Evolutionary conservation across 2,797 vertebrate species (phyloP), one percentile per base, ranked within the genome.

Genomic region (Saxicola maurus): DNA sequence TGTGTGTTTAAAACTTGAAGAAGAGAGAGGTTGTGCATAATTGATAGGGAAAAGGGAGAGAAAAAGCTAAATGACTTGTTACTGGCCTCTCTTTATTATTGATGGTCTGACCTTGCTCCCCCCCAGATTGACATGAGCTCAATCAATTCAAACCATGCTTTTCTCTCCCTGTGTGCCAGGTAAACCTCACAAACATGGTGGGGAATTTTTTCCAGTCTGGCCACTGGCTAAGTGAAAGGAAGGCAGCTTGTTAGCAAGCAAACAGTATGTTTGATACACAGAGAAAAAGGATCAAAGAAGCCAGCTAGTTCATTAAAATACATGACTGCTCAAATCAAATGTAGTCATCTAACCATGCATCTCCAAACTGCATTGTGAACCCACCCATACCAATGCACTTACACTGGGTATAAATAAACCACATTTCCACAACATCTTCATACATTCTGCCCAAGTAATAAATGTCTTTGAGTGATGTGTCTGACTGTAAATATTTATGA

Each of bases 401-500:
- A 82, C 67, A 45, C 12, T 64, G 53, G 59, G 53, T 67, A 89
- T 53, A 93, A 94, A 86, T 56, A 68, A 33, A 75, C 14, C 3
- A 0, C 45, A 74, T 94, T 93, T 89, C 82, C 65, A 62, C 65
- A 57, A 60, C 60, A 55, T 92, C 82, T 92, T 21, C 76, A 49
- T 60, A 40, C 57, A 81, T 85, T 94, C 91, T 94, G 84, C 86
- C 49, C 4, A 18, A 91, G 78, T 75, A 93, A 94, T 85, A 92
- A 93, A 92, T 2, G 19, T 37, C 73, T 95, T 85, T 80, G 91
- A 85, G 92, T 85, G 88, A 88, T 92, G 64, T 93, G 92, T 81
- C 89, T 90, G 82, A 90, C 76, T 94, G 94, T 93, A 96, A 91
- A 95, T 95, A 97, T 96, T 95, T 93, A 89, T 92, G 86, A 95